Evolutionary conservation across 2,113 vertebrate species (phyloP), one percentile per base, ranked within the genome.

Genomic region (Prochilodus magdalenae): DNA sequence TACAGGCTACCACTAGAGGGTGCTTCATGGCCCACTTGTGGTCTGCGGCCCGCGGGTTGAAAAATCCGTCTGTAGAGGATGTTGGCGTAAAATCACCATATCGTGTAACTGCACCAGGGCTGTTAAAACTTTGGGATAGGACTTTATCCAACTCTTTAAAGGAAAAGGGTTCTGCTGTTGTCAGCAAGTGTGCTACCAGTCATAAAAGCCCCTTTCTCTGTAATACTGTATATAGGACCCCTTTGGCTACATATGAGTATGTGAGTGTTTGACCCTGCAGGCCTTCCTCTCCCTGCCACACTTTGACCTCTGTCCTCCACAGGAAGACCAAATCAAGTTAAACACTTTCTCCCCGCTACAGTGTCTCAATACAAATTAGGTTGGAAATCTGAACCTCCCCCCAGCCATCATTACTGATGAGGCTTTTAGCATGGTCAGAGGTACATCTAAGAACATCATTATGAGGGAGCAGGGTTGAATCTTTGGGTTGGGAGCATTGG

Each of bases 311-410:
- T 91, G 89, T 92, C 77, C 60, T 22, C 66, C 82, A 82, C 84
- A 80, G 81, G 75, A 89, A 88, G 76, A 89, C n/a, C 83, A 89
- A 87, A 90, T 90, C 87, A 83, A 89, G 86, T 91, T 89, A 83
- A 86, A 83, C 55, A 80, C 82, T 51, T 83, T 70, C 84, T 62
- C 12, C 70, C 65, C 36, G 44, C 30, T 3, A 36, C 36, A 89
- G 90, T 91, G 86, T 88, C 88, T 87, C 79, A 66, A 83, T 86
- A 80, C 87, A 90, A 90, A 92, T 89, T 89, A 81, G 66, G 85
- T 77, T 81, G 75, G 62, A 81, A 80, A 81, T 59, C 67, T 26
- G 59, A 76, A 63, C 55, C 65, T 0, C 29, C 15, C 62, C 47
- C 36, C 22, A 69, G 36, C 73, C 89, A 63, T 80, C 72, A 59